Evolutionary conservation across 2,113 vertebrate genomes (phyloP), one percentile per base, ranked within the genome.

Genomic region (Speoplatyrhinus poulsoni): DNA sequence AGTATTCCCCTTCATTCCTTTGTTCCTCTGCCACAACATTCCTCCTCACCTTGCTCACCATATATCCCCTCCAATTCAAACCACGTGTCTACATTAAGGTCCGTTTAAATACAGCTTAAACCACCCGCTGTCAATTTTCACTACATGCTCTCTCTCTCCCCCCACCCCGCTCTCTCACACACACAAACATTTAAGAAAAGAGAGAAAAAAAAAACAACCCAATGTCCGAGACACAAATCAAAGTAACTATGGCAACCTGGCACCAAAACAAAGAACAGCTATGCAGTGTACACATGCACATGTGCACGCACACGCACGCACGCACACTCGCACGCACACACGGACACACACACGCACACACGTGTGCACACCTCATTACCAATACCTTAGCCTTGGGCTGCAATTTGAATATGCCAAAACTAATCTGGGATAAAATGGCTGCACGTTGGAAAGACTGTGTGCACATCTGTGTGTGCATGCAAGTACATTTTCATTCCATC

Each of bases 1-100:
- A 46, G 58, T 46, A 10, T 59, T 65, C 52, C 65, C 55, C 69
- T 64, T 60, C 26, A 11, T 78, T 82, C 83, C 63, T 60, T 71
- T 48, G 47, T 48, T 67, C 50, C 67, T 64, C 48, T 16, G 62
- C 46, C 60, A 66, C 46, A 13, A 15, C 41, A 62, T 32, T 75
- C 19, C 10, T 9, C 68, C 54, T 68, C 62, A 57, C 33, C 64
- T 49, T 53, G 49, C 36, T 41, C 36, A 41, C 36, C 36, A 41
- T 41, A 41, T 70, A 41, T 70, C 59, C 52, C n/a, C 33, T 73
- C 75, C 79, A 48, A 70, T 69, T 46, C 50, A 36, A 13, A 9
- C 32, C 50, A 12, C 49, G 49, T 52, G 6, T 56, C 16, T 56
- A 56, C 6, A 55, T 55, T 7, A 17, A 7, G n/a, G 16, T 4